Evolutionary conservation across 1,140 invertebrate species (phyloP), one percentile per base, ranked within the genome.

Genomic region (Apolygus lucorum): DNA sequence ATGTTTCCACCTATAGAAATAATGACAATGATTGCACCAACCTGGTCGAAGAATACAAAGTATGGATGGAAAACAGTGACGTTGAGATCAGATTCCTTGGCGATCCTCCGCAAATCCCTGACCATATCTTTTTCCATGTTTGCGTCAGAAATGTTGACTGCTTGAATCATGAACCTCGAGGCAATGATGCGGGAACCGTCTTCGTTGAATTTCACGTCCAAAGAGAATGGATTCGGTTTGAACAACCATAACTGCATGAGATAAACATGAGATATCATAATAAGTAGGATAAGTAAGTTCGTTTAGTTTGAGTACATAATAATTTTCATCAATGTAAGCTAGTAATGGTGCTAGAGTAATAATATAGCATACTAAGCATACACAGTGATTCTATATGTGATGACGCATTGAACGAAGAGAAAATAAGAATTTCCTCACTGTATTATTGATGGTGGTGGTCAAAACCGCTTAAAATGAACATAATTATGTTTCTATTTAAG

Each of bases 71-170:
- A 97, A 1, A 96, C 92, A 4, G 89, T 93, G 21, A 90, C 91
- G 73, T 95, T 92, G 2, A 95, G 79, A 0, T 87, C 83, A 11
- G 92, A 91, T 8, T 89, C 84, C 0, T 85, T 78, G 59, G 92
- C 92, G 1, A 96, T 89, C 69, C 85, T 77, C 69, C 94, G 81
- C 1, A 97, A 79, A 63, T 88, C 87, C 71, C 86, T 85, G 0
- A 94, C 90, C 88, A 98, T 95, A 72, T 93, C 90, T 75, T 93
- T 93, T 76, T 96, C 93, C 71, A 91, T 88, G 76, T 93, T 94
- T 0, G 92, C 93, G 42, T 93, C 90, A 28, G 87, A 90, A 13
- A 96, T 91, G 74, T 95, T 92, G 0, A 92, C 87, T 0, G 91
- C 91, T 79, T 96, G 93, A 64, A 96, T 90, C 17, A 96, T 78